Percentiles rank a stretch among this genome's conserved stretches.
Evolutionary conservation across 2,113 vertebrate genomes (phyloP).

Genomic region (Lasiurus cinereus): DNA sequence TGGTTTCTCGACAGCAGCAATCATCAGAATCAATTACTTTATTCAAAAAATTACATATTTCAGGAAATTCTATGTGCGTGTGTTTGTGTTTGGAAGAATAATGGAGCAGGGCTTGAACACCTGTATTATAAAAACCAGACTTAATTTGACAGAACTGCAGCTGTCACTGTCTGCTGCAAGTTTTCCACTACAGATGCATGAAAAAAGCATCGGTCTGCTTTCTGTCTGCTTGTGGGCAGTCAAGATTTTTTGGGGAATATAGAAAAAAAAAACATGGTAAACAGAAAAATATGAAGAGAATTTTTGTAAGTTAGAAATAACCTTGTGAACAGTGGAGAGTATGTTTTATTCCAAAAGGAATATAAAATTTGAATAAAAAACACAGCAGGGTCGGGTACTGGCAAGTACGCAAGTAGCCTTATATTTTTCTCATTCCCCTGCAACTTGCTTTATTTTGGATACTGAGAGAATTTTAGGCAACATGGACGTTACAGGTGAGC

Average conservation of each 20-base stretch:
- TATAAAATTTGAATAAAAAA: neutral
- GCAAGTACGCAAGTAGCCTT: neutral
- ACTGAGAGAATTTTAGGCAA: neutral
- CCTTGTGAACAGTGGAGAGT: neutral
- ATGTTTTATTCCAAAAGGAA: neutral
- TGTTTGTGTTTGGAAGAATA: conserved; percentile 2
- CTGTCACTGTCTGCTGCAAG: neutral
- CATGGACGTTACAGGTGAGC: neutral
- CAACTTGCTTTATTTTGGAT: neutral
- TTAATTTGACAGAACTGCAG: neutral
- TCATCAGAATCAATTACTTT: conserved; percentile 7
- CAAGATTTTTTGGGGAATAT: neutral
- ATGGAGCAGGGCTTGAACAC: neutral
- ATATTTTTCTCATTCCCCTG: neutral
- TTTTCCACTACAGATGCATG: neutral
- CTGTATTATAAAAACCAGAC: conserved; percentile 4
- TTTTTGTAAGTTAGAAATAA: conserved; percentile 13
- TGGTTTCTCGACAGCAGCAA: neutral
- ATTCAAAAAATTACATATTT: neutral
- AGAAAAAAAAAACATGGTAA: neutral
- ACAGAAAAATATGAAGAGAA: neutral
- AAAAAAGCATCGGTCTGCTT: accelerated
- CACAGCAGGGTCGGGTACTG: conserved; percentile 2
- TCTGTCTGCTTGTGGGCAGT: neutral
- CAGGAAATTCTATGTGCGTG: neutral